A percentile compares a stretch with the other conserved stretches of the same genome.
These are phyloP conservation scores for Tridacna gigas DNA, from an alignment of 2,888 invertebrate species.

Conservation along the genomic window DNA sequence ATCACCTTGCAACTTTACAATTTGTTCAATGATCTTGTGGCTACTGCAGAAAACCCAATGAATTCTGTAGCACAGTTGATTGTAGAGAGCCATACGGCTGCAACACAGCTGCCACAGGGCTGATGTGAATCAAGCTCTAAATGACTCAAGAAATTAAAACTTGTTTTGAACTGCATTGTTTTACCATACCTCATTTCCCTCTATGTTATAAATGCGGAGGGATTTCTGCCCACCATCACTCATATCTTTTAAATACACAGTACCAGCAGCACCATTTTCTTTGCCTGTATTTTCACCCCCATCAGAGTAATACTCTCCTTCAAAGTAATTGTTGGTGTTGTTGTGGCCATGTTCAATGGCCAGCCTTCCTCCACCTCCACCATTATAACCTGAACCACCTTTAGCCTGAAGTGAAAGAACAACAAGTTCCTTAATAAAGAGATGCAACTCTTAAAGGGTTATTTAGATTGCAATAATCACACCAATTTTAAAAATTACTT, in stretches of 20 bases:
- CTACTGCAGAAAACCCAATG: too few species aligned
- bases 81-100: too few species aligned
- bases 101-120: too few species aligned
- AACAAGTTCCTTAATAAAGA: not conserved
- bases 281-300: slow-evolving; percentile 68
- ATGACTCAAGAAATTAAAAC: too few species aligned
- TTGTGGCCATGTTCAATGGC: slow-evolving; percentile 60
- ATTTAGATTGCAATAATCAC: too few species aligned
- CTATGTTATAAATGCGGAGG: slow-evolving; percentile 70
- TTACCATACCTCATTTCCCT: slow-evolving; percentile 68
- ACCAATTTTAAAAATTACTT: too few species aligned
- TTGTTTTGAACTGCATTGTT: too few species aligned
- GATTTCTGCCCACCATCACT: slow-evolving; percentile 51
- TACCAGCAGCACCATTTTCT: slow-evolving; percentile 76
- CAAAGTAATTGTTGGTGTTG: slow-evolving; percentile 52
- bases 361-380: slow-evolving; percentile 75
- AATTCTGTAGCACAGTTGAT: too few species aligned
- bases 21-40: too few species aligned
- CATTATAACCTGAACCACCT: slow-evolving; percentile 73
- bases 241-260: slow-evolving; percentile 68
- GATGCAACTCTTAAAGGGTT: too few species aligned
- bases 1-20: too few species aligned
- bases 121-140: too few species aligned
- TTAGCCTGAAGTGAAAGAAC: slow-evolving; percentile 59
- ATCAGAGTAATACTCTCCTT: slow-evolving; percentile 64